A percentile compares a stretch with the other conserved stretches of the same genome.
phyloP scores from a whole-genome alignment of 2,113 vertebrate genomes.

The Heterotilapia buettikoferi region DNA sequence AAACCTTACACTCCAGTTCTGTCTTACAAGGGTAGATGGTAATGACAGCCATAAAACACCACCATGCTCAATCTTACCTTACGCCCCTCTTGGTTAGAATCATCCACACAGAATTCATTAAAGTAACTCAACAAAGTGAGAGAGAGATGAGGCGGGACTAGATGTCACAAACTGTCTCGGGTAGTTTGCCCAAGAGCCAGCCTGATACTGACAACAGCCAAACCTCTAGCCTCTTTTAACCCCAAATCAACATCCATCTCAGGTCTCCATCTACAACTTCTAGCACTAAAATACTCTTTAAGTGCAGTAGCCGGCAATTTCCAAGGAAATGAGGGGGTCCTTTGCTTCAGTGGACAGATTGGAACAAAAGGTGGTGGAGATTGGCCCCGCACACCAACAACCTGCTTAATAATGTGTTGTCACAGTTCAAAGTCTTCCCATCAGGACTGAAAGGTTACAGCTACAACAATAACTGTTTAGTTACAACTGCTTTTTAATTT shows the following conservation, averaged over 20 bases:
- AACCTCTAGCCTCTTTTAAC: neutral
- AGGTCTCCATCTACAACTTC: slow-evolving; percentile 11
- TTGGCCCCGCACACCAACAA: neutral
- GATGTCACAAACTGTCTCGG: neutral
- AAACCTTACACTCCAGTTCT: neutral
- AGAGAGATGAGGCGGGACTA: neutral
- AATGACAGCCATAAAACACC: slow-evolving; percentile 51
- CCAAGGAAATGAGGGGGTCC: neutral
- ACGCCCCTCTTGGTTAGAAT: slow-evolving; percentile 23
- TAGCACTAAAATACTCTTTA: neutral
- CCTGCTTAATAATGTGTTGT: neutral
- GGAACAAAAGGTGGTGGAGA: neutral
- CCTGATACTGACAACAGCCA: neutral
- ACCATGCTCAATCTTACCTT: slow-evolving; percentile 27
- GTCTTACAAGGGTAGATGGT: slow-evolving; percentile 5
- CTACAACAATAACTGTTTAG: neutral
- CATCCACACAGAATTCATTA: slow-evolving; percentile 36
- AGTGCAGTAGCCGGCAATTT: neutral
- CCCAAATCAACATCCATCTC: slow-evolving; percentile 23
- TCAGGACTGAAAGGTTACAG: neutral
- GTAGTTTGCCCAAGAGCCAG: neutral
- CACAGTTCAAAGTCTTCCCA: neutral
- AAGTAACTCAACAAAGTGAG: slow-evolving; percentile 1
- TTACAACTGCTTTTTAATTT: neutral
- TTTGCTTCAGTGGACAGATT: neutral